These are phyloP conservation scores for Herpailurus yagouaroundi DNA, from an alignment of 2,113 vertebrate species.

Conservation along the genomic window DNA sequence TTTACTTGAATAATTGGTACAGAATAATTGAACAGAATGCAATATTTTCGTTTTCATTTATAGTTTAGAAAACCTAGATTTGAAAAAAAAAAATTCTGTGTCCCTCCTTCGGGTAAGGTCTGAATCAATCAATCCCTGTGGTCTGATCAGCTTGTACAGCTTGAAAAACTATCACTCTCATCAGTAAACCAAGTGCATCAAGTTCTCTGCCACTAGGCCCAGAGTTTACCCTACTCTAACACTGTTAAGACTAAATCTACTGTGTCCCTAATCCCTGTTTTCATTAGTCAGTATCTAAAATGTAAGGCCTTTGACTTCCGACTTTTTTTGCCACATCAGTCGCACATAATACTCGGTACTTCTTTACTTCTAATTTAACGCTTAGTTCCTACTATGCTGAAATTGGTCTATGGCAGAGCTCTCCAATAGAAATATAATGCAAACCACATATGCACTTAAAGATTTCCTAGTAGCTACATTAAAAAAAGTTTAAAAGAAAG, in stretches of 20 bases:
- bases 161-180: not conserved
- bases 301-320: not conserved
- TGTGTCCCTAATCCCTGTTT: not conserved
- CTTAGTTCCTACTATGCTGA: not conserved
- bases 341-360: no score
- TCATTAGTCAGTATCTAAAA: not conserved
- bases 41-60: not conserved
- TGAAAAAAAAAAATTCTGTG: not conserved
- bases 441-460: not conserved
- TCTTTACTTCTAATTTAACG: not conserved
- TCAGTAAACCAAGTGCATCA: not conserved
- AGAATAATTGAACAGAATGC: not conserved
- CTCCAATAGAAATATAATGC: not conserved
- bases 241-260: not conserved
- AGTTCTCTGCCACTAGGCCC: not conserved
- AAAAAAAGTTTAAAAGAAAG: not conserved
- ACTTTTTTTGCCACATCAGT: not conserved
- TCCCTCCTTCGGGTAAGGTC: not conserved
- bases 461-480: not conserved
- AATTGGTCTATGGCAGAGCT: not conserved
- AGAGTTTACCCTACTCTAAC: not conserved
- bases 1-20: not conserved
- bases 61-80: not conserved
- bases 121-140: not conserved
- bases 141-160: not conserved